A percentile compares a stretch with the other conserved stretches of the same genome.
Conservation (phyloP, 2,888 invertebrate genomes). For the Trilocha varians region DNA sequence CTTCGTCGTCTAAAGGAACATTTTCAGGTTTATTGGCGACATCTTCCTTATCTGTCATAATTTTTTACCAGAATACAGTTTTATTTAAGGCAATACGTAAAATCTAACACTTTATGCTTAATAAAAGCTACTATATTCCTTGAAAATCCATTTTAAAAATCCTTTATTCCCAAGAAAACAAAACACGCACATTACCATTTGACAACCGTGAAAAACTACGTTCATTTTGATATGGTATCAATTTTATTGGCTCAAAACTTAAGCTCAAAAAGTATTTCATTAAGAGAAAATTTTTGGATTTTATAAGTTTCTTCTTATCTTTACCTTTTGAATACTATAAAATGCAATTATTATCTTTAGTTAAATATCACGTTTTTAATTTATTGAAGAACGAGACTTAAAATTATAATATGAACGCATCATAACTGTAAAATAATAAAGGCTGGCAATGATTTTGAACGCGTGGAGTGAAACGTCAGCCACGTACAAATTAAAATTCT, state of each 20-base stretch:
- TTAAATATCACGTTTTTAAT: not conserved
- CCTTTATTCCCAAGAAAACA: conserved; percentile 28
- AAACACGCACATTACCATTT: conserved; percentile 25
- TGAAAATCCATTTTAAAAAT: conserved; percentile 24
- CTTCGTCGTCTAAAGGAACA: conserved; percentile 62
- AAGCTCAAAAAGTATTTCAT: no score
- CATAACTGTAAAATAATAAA: conserved; percentile 11
- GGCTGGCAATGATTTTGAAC: conserved; percentile 44
- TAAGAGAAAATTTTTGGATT: no score
- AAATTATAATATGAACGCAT: conserved; percentile 15
- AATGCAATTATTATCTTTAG: no score
- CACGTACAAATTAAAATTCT: conserved; percentile 58
- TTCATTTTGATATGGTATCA: no score
- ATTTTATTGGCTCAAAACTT: no score
- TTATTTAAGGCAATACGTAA: conserved; percentile 9
- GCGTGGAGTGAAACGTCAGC: conserved; percentile 73
- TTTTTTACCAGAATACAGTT: conserved; percentile 24
- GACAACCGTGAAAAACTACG: not conserved
- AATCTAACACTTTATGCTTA: not conserved
- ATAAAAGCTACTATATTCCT: conserved; percentile 17
- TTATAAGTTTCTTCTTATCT: no score
- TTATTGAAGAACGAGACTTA: not conserved
- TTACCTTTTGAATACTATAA: no score
- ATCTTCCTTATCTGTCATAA: conserved; percentile 68
- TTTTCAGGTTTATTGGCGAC: conserved; percentile 51